phyloP scores from a whole-genome alignment of 2,113 vertebrate genomes.

The Leptobrachium ailaonicum region DNA sequence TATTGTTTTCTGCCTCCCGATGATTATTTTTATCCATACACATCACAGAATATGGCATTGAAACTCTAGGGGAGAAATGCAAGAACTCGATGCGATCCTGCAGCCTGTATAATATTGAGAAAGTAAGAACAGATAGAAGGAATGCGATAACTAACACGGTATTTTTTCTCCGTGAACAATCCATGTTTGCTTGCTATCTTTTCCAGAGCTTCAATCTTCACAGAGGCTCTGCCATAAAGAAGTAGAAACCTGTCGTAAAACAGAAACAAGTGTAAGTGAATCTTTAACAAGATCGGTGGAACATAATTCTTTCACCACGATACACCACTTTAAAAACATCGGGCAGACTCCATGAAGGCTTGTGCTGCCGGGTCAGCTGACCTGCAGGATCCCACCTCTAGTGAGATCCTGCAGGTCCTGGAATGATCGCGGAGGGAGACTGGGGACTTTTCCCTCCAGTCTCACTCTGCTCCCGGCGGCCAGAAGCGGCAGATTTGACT shows the following conservation, averaged over 20 bases:
- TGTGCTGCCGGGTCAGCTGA: too few species aligned
- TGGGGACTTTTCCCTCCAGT: too few species aligned
- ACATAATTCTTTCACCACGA: too few species aligned
- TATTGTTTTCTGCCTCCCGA: not conserved
- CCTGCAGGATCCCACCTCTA: too few species aligned
- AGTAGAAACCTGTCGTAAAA: slow-evolving; percentile 14
- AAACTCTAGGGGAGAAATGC: not conserved
- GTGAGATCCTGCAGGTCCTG: too few species aligned
- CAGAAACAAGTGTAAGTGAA: slow-evolving; percentile 2
- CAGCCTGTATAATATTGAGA: slow-evolving; percentile 20
- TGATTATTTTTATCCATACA: not conserved
- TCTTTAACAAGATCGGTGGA: too few species aligned
- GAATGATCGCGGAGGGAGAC: too few species aligned
- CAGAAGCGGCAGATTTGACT: too few species aligned
- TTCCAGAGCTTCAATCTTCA: not conserved
- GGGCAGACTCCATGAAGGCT: too few species aligned
- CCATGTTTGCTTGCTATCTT: slow-evolving; percentile 8
- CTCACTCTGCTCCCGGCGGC: too few species aligned
- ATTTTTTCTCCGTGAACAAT: slow-evolving; percentile 20
- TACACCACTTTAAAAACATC: too few species aligned
- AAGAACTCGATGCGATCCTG: slow-evolving; percentile 14
- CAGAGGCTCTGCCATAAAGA: not conserved
- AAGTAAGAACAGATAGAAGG: not conserved
- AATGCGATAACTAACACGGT: not conserved
- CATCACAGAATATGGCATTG: slow-evolving; percentile 1